Evolutionary conservation across 2,888 invertebrate species (phyloP), one percentile per base, ranked within the genome.

Genomic region (Taenaris catops): DNA sequence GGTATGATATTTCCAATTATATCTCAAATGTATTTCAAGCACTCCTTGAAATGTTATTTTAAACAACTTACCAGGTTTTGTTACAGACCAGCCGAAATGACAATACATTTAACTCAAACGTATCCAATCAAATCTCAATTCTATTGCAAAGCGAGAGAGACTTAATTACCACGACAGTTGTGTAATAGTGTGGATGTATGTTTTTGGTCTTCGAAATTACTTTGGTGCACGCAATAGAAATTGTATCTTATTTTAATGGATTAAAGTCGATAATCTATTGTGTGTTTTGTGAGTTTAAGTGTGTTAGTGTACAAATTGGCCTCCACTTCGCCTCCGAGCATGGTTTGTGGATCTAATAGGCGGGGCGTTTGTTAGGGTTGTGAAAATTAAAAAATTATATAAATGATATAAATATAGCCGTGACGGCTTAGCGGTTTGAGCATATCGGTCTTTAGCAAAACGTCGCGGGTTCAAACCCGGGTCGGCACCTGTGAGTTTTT

Each of bases 261-360:
- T 8, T 21, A 21, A 10, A 12, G 31, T 17, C 10, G 1, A 26
- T 7, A 21, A 8, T 23, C 1, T 1, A 8, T 32, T 26, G 16
- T 9, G 8, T n/a, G 7, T 8, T n/a, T 12, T 8, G 6, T 8
- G 12, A 16, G 3, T 39, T 35, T 45, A 26, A 41, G 44, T 50
- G 44, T 55, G 44, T 51, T 55, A 62, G 63, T 57, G 54, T 54
- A 59, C 69, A 81, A 81, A 80, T 81, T 80, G 79, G 78, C 78
- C 74, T 55, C 80, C 63, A 71, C 67, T 66, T 68, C 65, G 75
- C 71, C 71, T 66, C 63, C 58, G 67, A 72, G 71, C 75, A 65
- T 62, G 70, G 65, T 61, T 58, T 49, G 58, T 49, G 50, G 58
- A 60, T 63, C 62, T 70, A 71, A 73, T 74, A 65, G 79, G 80